Base-by-base conservation (phyloP, 2,113 vertebrate genomes). In the human (Homo sapiens) region DNA sequence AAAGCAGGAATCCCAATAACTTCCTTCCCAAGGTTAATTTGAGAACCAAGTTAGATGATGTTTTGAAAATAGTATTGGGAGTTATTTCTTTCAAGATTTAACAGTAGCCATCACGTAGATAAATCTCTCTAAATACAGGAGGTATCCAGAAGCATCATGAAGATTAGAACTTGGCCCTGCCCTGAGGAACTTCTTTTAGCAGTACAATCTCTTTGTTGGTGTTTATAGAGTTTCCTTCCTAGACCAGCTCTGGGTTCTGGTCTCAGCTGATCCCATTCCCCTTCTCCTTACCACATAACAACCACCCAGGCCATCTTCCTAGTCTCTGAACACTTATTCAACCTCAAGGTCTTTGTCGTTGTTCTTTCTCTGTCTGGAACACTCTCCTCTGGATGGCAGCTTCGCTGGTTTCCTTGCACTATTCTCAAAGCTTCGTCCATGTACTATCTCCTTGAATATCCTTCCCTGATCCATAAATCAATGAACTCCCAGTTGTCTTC, bases 361-460 rank as follows among this genome's bases (percentile, higher is more conserved):
- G 35, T 57, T 45, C 3, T 55, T 23, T 43, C 76, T 5, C 43
- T 32, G 8, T 8, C 11, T 72, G 50, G 32, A 73, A 48, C 1
- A 18, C 8, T 22, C 5, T 83, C 68, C 22, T 8, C 45, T 23
- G 1, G 35, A 13, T 32, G 4, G 13, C 2, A 22, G 4, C 25
- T 16, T 4, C 5, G 7, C 18, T 83, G 5, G 2, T 23, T 81
- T 38, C 3, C 52, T 43, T 38, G 4, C 0, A 3, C 32, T 13
- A 30, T 23, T 14, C 11, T 50, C 68, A 76, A 16, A 81, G 18
- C 14, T 6, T 61, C 17, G 3, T 30, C 13, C 45, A 48, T 0
- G 22, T 35, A n/a, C 84, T 27, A 50, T 30, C 1, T 88, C 61
- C 3, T 25, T 35, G 20, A 92, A 22, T 2, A 27, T 92, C 25